These are phyloP conservation scores for Hirundichthys speculiger DNA, from an alignment of 2,113 vertebrate genomes.

Conservation along the genomic window DNA sequence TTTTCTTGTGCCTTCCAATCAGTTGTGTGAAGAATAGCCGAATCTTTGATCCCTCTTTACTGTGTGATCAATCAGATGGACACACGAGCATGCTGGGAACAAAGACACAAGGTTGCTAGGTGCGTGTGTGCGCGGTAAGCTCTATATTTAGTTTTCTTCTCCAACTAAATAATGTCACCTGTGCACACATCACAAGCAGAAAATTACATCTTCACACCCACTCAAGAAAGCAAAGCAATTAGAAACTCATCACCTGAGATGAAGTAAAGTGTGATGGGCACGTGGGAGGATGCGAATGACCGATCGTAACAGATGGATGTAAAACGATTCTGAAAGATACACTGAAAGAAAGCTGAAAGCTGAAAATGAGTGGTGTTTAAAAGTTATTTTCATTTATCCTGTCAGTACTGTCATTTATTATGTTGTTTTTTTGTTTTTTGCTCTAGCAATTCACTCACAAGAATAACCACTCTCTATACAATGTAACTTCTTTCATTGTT, in stretches of 20 bases:
- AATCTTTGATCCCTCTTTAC: slow-evolving; percentile 47
- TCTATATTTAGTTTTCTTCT: slow-evolving; percentile 22
- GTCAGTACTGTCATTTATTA: background rate
- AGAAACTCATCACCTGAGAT: slow-evolving; percentile 33
- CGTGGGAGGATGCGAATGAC: slow-evolving; percentile 20
- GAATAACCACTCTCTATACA: too few species aligned
- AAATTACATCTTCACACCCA: slow-evolving; percentile 33
- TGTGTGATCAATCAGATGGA: slow-evolving; percentile 50
- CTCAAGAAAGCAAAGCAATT: slow-evolving; percentile 46
- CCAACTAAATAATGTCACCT: slow-evolving; percentile 26
- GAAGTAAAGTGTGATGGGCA: background rate
- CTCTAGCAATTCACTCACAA: too few species aligned
- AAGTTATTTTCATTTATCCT: background rate
- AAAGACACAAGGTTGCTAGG: slow-evolving; percentile 18
- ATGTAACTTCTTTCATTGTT: too few species aligned
- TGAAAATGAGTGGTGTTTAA: background rate
- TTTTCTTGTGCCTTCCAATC: slow-evolving; percentile 29
- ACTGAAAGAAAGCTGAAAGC: slow-evolving; percentile 1
- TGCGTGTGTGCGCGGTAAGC: background rate
- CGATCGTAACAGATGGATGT: slow-evolving; percentile 9
- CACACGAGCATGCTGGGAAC: slow-evolving; percentile 36
- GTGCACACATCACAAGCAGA: slow-evolving; percentile 9
- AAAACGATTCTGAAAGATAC: background rate
- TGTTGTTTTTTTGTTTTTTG: too few species aligned
- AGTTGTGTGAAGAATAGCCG: slow-evolving; percentile 27